These are phyloP conservation scores for Eilema griseolum DNA, from an alignment of 2,888 invertebrate genomes.

Conservation along the genomic window DNA sequence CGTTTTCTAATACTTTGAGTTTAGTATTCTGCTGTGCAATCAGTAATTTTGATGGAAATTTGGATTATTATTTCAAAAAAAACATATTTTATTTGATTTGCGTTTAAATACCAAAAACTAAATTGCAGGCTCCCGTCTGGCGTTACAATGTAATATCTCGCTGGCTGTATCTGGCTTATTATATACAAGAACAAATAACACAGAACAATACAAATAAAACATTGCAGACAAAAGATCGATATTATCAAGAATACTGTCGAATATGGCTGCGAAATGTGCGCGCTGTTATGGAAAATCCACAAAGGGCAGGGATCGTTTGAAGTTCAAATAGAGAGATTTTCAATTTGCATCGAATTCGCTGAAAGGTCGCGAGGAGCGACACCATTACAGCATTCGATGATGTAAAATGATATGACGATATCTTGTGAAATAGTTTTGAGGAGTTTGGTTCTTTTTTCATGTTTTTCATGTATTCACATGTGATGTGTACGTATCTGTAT, in stretches of 20 bases:
- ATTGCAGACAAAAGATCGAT: constrained; percentile 28
- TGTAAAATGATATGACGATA: constrained; percentile 21
- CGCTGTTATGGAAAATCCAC: constrained; percentile 64
- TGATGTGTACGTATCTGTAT: too few relatives aligned
- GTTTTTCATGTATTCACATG: too few relatives aligned
- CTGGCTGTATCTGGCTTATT: too few relatives aligned
- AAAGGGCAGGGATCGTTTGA: constrained; percentile 76
- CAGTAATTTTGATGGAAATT: too few relatives aligned
- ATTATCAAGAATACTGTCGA: constrained; percentile 46
- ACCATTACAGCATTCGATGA: constrained; percentile 43
- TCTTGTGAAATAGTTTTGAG: constrained; percentile 14
- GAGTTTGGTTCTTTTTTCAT: background rate
- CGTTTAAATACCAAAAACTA: too few relatives aligned
- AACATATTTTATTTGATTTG: too few relatives aligned
- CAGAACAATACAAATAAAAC: constrained; percentile 21
- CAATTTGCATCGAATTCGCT: constrained; percentile 78
- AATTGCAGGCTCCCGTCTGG: too few relatives aligned
- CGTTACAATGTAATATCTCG: too few relatives aligned
- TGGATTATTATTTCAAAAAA: too few relatives aligned
- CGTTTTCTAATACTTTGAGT: too few relatives aligned
- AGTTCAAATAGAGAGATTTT: constrained; percentile 79
- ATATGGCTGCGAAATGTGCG: constrained; percentile 54
- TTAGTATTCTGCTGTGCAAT: too few relatives aligned
- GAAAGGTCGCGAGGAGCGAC: constrained; percentile 41
- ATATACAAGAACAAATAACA: background rate